Base-by-base conservation (phyloP, 2,797 vertebrate genomes). In the Yasuhikotakia modesta region DNA sequence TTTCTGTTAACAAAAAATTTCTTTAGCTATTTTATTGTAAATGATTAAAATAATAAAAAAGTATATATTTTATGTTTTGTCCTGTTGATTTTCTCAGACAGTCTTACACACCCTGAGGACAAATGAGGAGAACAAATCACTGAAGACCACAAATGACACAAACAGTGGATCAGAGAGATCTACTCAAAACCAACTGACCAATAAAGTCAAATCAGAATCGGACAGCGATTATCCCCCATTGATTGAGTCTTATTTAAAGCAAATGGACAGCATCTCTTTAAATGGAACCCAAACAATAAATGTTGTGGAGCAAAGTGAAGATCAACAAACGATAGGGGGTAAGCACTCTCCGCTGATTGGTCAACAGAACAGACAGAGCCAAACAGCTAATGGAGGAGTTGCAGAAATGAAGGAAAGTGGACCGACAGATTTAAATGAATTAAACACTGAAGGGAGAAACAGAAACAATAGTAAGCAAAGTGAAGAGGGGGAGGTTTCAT, bases 51-150 rank as follows among this genome's bases (percentile, higher is more conserved):
- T 45, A 63, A n/a, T n/a, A n/a, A n/a, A n/a, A n/a, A n/a, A 58
- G 21, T 32, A 48, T 52, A 57, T 27, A 72, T 27, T 46, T 17
- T 1, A 11, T 43, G 10, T 11, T 43, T 57, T 55, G 11, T 61
- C 30, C 45, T 81, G 7, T 63, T 52, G 0, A 85, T 78, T 61
- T 64, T 80, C 12, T 43, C 85, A 94, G 93, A 83, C 82, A 61
- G 85, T 78, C 4, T 85, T 94, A 76, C 76, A 24, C 32, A 70
- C 19, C 13, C 81, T 90, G 85, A 89, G 91, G 80, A 79, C 82
- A 57, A 74, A n/a, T 1, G 90, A 91, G 78, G 81, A 13, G 19
- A 81, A 77, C 60, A 87, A 82, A 81, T 85, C 60, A 52, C 52
- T 70, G 70, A 53, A 82, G 70, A 70, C 87, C 57, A 82, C 81